These are phyloP conservation scores for Lithobates sylvaticus DNA, from an alignment of 2,797 vertebrate species.

Conservation along the genomic window DNA sequence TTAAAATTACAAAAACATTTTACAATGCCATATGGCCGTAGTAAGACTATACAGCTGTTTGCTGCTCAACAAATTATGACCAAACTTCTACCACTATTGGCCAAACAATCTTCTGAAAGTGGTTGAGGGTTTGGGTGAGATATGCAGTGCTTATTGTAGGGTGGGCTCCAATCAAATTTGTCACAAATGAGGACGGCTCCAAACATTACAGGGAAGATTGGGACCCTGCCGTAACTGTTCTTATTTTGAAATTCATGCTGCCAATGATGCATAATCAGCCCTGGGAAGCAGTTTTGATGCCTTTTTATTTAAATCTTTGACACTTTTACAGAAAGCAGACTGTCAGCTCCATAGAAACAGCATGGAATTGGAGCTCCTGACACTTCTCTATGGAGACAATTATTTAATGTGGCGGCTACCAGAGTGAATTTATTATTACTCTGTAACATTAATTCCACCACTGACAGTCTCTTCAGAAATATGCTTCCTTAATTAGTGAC, in stretches of 20 bases:
- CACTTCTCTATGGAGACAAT: not conserved
- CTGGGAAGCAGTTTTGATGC: not conserved
- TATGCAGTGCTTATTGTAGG: too few species aligned
- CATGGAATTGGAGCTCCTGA: not conserved
- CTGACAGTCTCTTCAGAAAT: not conserved
- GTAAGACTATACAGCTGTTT: too few species aligned
- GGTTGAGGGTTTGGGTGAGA: too few species aligned
- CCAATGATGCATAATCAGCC: not conserved
- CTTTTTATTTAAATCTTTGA: not conserved
- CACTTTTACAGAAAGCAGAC: not conserved
- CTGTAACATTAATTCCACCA: not conserved
- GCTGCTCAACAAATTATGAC: too few species aligned
- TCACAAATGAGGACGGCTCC: too few species aligned
- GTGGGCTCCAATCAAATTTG: too few species aligned
- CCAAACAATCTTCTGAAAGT: too few species aligned
- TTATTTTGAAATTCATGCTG: not conserved
- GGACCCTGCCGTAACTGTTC: not conserved
- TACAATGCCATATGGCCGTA: too few species aligned
- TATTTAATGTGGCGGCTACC: not conserved
- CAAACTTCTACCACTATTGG: too few species aligned
- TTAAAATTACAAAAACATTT: too few species aligned
- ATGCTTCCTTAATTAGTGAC: not conserved
- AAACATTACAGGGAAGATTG: not conserved
- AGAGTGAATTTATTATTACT: not conserved
- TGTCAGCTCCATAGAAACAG: not conserved